These are phyloP conservation scores for Triplophysa rosa DNA, from an alignment of 2,113 vertebrate genomes.

Conservation along the genomic window DNA sequence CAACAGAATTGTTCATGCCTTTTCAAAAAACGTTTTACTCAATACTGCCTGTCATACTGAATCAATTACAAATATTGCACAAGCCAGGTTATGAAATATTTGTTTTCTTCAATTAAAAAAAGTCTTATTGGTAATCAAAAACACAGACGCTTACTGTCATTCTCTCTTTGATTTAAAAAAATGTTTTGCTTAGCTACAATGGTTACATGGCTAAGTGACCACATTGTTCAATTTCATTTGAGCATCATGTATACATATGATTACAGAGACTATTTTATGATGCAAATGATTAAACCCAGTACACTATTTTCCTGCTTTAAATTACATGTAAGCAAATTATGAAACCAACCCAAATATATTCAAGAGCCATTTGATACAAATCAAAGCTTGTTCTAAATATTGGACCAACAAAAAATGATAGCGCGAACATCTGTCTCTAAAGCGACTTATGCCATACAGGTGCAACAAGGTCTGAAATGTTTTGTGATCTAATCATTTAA, in stretches of 20 bases:
- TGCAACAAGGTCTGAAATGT: too few relatives aligned
- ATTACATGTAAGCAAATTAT: background rate
- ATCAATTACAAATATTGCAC: conserved; percentile 23
- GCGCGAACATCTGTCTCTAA: too few relatives aligned
- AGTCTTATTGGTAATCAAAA: conserved; percentile 8
- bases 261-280: background rate
- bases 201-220: background rate
- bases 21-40: background rate
- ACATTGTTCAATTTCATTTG: background rate
- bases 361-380: background rate
- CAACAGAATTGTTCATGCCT: background rate
- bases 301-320: background rate
- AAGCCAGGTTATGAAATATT: conserved; percentile 16
- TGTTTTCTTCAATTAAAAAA: conserved; percentile 13
- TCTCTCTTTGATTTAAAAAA: background rate
- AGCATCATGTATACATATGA: background rate
- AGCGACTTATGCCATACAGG: too few relatives aligned
- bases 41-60: conserved; percentile 2
- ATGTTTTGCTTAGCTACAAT: conserved; percentile 6
- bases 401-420: too few relatives aligned
- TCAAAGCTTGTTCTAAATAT: too few relatives aligned
- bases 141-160: conserved; percentile 8
- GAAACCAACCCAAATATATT: background rate
- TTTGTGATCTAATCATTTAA: too few relatives aligned
- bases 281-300: background rate